phyloP scores from a whole-genome alignment of 2,113 vertebrate species.

The Brachyhypopomus occidentalis region DNA sequence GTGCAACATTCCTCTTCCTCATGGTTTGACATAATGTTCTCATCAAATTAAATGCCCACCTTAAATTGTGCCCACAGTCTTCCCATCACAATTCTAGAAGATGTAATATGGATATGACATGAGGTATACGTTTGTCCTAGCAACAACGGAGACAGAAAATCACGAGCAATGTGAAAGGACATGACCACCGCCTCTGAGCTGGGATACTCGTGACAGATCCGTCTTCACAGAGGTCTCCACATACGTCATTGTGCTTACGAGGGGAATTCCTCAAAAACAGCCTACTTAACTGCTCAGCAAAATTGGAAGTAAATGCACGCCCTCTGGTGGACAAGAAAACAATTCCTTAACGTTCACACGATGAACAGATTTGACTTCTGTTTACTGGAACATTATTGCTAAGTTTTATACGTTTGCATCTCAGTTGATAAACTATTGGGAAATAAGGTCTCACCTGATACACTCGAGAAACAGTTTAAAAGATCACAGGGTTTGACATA shows the following conservation, averaged over 20 bases:
- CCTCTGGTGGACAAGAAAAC: constrained; percentile 64
- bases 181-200: constrained; percentile 32
- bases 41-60: background rate
- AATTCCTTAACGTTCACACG: background rate
- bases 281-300: background rate
- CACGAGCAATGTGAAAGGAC: background rate
- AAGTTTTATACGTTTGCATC: background rate
- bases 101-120: background rate
- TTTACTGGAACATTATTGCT: background rate
- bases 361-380: too few species aligned
- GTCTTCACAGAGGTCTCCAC: constrained; percentile 63
- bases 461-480: too few species aligned
- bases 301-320: constrained; percentile 41
- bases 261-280: constrained; percentile 68
- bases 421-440: background rate
- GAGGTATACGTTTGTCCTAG: background rate
- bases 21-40: constrained; percentile 4
- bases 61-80: background rate
- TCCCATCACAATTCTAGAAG: background rate
- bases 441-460: background rate
- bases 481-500: too few species aligned
- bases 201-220: constrained; percentile 59
- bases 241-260: constrained; percentile 65
- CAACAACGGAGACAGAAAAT: constrained; percentile 22
- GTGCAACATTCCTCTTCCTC: background rate